Evolutionary conservation across 2,797 vertebrate species (phyloP), one percentile per base, ranked within the genome.

Genomic region (Tenualosa ilisha): DNA sequence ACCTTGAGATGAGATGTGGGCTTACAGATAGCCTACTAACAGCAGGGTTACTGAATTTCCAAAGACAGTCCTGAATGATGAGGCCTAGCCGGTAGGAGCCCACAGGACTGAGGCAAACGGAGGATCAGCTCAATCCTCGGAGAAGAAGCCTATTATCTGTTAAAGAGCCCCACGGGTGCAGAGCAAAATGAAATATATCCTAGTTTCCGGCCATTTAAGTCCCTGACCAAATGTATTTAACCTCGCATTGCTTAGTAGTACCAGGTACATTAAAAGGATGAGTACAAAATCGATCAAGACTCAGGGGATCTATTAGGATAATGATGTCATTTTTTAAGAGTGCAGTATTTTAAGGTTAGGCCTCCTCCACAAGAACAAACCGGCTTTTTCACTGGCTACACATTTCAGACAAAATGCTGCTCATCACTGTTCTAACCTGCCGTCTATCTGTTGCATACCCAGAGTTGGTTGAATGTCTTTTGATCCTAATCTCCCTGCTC

Each of bases 401-500:
- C 40, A 43, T 43, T 40, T 20, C 17, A 46, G 43, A 82, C 68
- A 46, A 79, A 46, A 46, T 9, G 72, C 72, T 79, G 72, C 72
- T 15, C 40, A 26, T 53, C 22, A 11, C 3, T 79, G 0, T 40
- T 75, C 24, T 50, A 31, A 6, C 9, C 31, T 22, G 65, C 59
- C 81, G 59, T n/a, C 68, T 12, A 59, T 15, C 54, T 12, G 53
- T 17, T 26, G 49, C 40, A n/a, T 22, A 43, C 17, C 72, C 81
- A 59, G 24, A 84, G 87, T 5, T 63, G 84, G 90, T 92, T 86
- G 86, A 91, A 91, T 90, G 86, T 50, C 89, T 83, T 89, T 91
- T 89, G 1, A 90, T 93, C 92, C 90, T 92, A 89, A 93, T 93
- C 90, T 91, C 81, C 81, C 72, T 84, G 91, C 84, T 90, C 89